Percentiles rank a stretch among this genome's conserved stretches.
phyloP scores from a whole-genome alignment of 2,797 vertebrate species.

The Chrysolophus pictus region DNA sequence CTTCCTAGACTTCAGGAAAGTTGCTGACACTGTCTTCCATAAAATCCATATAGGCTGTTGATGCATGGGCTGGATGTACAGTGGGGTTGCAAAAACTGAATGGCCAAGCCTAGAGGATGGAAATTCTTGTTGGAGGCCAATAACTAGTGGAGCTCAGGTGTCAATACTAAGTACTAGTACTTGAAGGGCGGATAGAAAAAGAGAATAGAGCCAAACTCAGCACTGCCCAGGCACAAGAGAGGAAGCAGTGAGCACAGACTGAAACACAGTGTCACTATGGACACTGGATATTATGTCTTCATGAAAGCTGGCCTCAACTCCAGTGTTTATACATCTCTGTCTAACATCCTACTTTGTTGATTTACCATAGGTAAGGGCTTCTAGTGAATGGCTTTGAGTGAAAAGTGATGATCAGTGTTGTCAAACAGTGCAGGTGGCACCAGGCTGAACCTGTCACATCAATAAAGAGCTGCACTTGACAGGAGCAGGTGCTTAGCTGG shows the following conservation, averaged over 20 bases:
- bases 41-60: not conserved
- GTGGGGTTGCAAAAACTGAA: not conserved
- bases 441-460: not conserved
- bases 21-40: not conserved
- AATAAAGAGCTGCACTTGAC: conserved; percentile 35
- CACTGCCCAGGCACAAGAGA: not conserved
- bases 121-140: not conserved
- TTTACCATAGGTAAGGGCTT: not conserved
- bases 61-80: not conserved
- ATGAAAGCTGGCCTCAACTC: not conserved
- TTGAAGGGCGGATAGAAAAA: not conserved
- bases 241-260: too few relatives aligned
- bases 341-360: not conserved
- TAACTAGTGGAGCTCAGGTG: not conserved
- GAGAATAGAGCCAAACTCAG: not conserved
- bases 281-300: not conserved
- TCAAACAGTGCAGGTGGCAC: conserved; percentile 11
- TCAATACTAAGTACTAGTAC: not conserved
- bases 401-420: not conserved
- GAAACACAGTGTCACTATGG: not conserved
- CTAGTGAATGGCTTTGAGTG: not conserved
- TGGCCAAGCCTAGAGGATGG: not conserved
- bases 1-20: not conserved
- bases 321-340: not conserved
- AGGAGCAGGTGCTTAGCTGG: conserved; percentile 29